These are phyloP conservation scores for Actinia tenebrosa DNA, from an alignment of 64 coral and sea anemone genomes.

Conservation along the genomic window DNA sequence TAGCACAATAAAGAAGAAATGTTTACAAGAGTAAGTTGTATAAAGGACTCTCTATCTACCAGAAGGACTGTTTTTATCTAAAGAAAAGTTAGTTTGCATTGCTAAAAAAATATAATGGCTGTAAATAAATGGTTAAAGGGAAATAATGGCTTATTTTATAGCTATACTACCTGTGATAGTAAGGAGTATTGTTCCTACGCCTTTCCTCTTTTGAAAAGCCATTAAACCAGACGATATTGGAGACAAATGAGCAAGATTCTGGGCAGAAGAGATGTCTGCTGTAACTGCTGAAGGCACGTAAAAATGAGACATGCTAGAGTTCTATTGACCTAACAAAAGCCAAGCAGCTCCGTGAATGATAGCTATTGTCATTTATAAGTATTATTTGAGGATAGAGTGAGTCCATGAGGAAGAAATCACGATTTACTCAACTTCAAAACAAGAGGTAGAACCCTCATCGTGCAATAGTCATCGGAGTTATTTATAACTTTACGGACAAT, in stretches of 20 bases:
- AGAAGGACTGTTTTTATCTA: too few relatives aligned
- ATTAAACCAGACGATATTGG: constrained; percentile 56
- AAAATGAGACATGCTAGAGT: background rate
- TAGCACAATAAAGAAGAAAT: too few relatives aligned
- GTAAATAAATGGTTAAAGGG: background rate
- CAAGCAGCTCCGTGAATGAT: background rate
- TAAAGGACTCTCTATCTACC: too few relatives aligned
- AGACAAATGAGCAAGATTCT: constrained; percentile 37
- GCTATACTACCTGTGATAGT: constrained; percentile 62
- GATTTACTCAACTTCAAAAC: background rate
- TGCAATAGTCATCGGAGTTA: background rate
- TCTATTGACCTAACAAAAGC: background rate
- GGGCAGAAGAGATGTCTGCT: background rate
- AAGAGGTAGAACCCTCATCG: background rate
- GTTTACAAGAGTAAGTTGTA: too few relatives aligned
- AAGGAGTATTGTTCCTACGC: constrained; percentile 48
- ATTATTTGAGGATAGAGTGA: background rate
- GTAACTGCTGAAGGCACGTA: background rate
- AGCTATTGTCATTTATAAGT: background rate
- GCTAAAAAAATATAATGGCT: background rate
- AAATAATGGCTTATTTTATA: background rate
- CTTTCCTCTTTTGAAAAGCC: constrained; percentile 74
- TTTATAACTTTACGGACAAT: background rate
- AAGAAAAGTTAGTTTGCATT: too few relatives aligned
- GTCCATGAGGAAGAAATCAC: background rate